These are phyloP conservation scores for Zele albiditarsus DNA, from an alignment of 2,888 invertebrate species.

Conservation along the genomic window DNA sequence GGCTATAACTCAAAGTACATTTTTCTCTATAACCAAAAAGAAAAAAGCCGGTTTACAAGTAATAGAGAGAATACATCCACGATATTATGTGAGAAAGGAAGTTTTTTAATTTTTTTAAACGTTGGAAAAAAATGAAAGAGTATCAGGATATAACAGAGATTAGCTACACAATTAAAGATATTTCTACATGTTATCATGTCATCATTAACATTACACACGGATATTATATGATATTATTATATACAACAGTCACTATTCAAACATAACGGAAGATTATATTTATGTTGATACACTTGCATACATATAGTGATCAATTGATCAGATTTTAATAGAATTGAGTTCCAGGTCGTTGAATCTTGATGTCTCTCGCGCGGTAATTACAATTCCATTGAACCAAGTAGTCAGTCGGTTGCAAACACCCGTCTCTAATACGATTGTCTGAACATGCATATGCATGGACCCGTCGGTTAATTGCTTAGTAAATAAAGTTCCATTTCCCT, in stretches of 20 bases:
- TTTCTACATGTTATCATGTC: too few species aligned
- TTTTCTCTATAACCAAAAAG: too few species aligned
- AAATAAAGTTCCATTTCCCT: conserved; percentile 47
- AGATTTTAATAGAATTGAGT: neutral
- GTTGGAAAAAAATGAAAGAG: too few species aligned
- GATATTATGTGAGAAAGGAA: too few species aligned
- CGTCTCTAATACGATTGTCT: conserved; percentile 33
- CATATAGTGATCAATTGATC: neutral
- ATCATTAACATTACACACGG: neutral
- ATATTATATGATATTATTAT: conserved; percentile 2
- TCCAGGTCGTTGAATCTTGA: conserved; percentile 5
- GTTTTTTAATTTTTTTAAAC: too few species aligned
- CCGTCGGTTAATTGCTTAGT: conserved; percentile 58
- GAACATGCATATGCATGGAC: conserved; percentile 55
- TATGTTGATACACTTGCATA: neutral
- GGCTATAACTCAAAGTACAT: too few species aligned
- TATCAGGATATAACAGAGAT: too few species aligned
- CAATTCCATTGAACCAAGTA: conserved; percentile 25
- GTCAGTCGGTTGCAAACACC: conserved; percentile 28
- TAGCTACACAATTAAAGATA: too few species aligned
- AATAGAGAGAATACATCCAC: too few species aligned
- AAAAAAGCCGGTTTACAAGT: too few species aligned
- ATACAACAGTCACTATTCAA: neutral
- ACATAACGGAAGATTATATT: neutral
- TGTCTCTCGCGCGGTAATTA: conserved; percentile 10